phyloP scores from a whole-genome alignment of 2,888 invertebrate genomes.

The Coleophora deauratella region DNA sequence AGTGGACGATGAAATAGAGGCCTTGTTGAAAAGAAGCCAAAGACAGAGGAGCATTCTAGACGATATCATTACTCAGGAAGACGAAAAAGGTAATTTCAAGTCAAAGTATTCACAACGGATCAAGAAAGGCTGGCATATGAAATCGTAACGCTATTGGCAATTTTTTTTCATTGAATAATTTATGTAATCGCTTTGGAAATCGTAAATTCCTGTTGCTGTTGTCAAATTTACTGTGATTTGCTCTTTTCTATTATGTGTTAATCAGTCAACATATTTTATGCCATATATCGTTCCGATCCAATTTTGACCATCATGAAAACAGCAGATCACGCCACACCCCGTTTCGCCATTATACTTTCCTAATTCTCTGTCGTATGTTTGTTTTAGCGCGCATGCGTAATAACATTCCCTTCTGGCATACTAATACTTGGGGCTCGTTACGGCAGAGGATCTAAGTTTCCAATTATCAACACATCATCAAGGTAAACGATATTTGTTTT shows the following conservation, averaged over 20 bases:
- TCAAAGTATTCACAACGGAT: constrained; percentile 38
- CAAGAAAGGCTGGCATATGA: constrained; percentile 44
- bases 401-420: constrained; percentile 75
- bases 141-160: constrained; percentile 54
- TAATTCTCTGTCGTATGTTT: constrained; percentile 69
- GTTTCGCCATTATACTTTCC: constrained; percentile 36
- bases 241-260: constrained; percentile 25
- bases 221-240: constrained; percentile 32
- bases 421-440: constrained; percentile 63
- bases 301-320: constrained; percentile 22
- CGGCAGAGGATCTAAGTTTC: constrained; percentile 46
- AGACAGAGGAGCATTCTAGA: constrained; percentile 81
- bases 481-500: constrained; percentile 44
- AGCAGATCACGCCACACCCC: constrained; percentile 26
- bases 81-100: constrained; percentile 69
- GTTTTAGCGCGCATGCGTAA: constrained; percentile 75
- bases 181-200: constrained; percentile 42
- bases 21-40: constrained; percentile 77
- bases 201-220: constrained; percentile 30
- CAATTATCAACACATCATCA: constrained; percentile 36
- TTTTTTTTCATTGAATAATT: constrained; percentile 38
- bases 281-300: not conserved
- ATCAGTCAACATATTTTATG: too few species aligned
- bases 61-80: constrained; percentile 78
- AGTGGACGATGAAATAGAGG: constrained; percentile 76